Conservation (phyloP, 2,113 vertebrate species). For the Mustela lutreola region DNA sequence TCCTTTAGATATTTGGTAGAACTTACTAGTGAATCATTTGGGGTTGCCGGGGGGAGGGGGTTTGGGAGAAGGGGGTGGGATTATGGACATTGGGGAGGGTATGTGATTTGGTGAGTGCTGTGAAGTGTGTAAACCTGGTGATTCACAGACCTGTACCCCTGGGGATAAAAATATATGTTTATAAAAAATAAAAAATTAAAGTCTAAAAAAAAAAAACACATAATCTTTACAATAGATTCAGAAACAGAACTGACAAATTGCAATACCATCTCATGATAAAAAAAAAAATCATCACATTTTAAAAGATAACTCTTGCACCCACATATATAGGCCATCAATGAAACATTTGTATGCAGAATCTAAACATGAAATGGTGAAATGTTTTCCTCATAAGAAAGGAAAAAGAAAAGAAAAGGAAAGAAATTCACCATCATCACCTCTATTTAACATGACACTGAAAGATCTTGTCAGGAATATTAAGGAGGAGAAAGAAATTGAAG, state of each 20-base stretch:
- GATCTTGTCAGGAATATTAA: neutral
- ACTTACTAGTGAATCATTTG: neutral
- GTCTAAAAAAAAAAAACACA: no score
- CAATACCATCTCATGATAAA: neutral
- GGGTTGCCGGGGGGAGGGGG: no score
- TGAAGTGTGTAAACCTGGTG: no score
- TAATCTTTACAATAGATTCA: neutral
- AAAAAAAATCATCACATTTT: neutral
- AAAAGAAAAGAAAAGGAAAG: neutral
- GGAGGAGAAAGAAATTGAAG: neutral
- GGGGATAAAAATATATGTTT: no score
- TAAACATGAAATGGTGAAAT: neutral
- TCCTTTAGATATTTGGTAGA: neutral
- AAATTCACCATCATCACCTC: neutral
- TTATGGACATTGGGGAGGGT: no score
- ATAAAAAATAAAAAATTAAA: no score
- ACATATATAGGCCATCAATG: neutral
- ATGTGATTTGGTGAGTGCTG: no score
- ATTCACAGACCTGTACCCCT: no score
- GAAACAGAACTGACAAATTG: neutral
- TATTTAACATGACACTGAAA: neutral
- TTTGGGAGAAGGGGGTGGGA: no score
- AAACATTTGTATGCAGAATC: neutral
- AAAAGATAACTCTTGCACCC: neutral
- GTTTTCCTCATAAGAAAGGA: neutral